Percentiles rank a stretch among this genome's conserved stretches.
phyloP scores from a whole-genome alignment of 1,140 invertebrate species.

The Drosophila ananassae region DNA sequence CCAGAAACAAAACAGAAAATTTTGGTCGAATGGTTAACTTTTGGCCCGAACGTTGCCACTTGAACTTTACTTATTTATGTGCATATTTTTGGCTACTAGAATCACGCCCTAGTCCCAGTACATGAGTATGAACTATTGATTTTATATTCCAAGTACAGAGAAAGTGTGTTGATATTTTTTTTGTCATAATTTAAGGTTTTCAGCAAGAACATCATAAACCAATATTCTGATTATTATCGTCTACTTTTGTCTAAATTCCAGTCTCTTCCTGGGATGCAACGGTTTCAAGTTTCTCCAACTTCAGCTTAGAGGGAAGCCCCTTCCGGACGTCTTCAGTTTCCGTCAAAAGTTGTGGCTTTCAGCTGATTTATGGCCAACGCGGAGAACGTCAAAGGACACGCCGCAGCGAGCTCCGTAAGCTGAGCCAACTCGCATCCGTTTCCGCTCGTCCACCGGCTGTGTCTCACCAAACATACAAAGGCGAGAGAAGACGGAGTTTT shows the following conservation, averaged over 20 bases:
- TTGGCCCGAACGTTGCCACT: constrained; percentile 29
- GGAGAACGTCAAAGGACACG: constrained; percentile 41
- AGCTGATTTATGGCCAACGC: constrained; percentile 67
- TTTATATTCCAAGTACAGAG: constrained; percentile 1
- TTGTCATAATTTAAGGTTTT: not conserved
- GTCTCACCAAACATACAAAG: not conserved
- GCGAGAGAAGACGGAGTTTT: constrained; percentile 11
- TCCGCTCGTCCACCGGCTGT: constrained; percentile 19
- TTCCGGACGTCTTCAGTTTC: constrained; percentile 57
- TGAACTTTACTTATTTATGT: constrained; percentile 54
- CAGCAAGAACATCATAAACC: not conserved
- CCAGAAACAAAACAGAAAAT: constrained; percentile 18
- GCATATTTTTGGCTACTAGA: constrained; percentile 49
- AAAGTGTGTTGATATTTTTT: not conserved
- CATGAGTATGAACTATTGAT: constrained; percentile 67
- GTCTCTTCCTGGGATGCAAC: not conserved
- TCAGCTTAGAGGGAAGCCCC: not conserved
- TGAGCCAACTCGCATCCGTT: constrained; percentile 36
- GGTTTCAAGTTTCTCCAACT: not conserved
- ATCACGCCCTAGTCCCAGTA: constrained; percentile 7
- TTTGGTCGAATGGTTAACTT: constrained; percentile 46
- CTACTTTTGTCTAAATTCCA: not conserved
- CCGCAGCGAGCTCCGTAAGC: not conserved
- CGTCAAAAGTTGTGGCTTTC: constrained; percentile 62
- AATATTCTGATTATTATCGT: not conserved